Conservation (phyloP, 2,888 invertebrate genomes). For the Ectemnius continuus region DNA sequence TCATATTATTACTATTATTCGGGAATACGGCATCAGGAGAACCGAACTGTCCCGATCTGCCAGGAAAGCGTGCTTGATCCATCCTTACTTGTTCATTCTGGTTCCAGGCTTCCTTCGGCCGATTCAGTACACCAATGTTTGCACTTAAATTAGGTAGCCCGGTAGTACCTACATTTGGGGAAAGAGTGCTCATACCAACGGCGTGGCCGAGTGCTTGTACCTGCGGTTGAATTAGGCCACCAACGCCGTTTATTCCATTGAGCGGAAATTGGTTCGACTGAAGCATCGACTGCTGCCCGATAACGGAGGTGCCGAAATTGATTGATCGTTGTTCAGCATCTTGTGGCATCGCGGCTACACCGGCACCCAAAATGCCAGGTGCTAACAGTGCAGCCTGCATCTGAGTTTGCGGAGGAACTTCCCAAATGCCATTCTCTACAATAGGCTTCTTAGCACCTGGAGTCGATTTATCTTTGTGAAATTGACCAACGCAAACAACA, state of each 20-base stretch:
- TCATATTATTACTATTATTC: constrained; percentile 38
- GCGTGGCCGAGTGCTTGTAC: constrained; percentile 60
- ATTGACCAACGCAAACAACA: constrained; percentile 75
- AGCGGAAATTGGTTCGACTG: constrained; percentile 68
- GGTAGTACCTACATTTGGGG: constrained; percentile 51
- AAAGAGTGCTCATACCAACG: constrained; percentile 56
- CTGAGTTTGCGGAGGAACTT: constrained; percentile 75
- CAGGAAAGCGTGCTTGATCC: constrained; percentile 62
- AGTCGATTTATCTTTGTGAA: constrained; percentile 69
- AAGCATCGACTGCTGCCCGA: constrained; percentile 64
- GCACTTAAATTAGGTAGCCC: constrained; percentile 51
- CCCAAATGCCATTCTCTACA: constrained; percentile 74
- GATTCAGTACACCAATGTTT: constrained; percentile 46
- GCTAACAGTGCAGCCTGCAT: constrained; percentile 72
- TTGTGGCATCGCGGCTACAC: constrained; percentile 65
- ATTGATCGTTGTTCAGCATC: constrained; percentile 59
- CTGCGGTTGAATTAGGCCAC: constrained; percentile 65
- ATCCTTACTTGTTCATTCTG: constrained; percentile 57
- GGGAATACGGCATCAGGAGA: constrained; percentile 54
- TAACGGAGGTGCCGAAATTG: constrained; percentile 59
- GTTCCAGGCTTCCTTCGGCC: constrained; percentile 60
- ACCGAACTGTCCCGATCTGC: constrained; percentile 63
- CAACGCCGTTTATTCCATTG: constrained; percentile 72
- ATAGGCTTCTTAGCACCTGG: constrained; percentile 47
- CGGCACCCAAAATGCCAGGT: constrained; percentile 70